Conservation (phyloP, 2,888 invertebrate species). For the Agrotis exclamationis region DNA sequence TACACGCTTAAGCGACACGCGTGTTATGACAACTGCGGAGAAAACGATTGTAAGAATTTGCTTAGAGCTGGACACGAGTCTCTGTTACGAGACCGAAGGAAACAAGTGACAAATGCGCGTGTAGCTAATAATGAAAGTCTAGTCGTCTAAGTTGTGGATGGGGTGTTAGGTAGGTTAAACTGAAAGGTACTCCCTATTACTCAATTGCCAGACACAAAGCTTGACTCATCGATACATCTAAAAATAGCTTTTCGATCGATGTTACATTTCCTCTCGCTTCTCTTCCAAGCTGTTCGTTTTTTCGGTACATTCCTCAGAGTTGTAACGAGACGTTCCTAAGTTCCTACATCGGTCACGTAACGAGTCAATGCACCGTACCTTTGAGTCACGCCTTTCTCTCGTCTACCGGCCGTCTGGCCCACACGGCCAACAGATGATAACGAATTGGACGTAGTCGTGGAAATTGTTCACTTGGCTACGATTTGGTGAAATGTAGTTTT, state of each 20-base stretch:
- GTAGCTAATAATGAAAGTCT: too few species aligned
- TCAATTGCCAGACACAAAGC: neutral
- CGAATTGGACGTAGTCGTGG: constrained; percentile 20
- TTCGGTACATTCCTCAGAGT: constrained; percentile 17
- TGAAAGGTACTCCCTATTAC: neutral
- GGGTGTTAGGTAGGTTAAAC: constrained; percentile 1
- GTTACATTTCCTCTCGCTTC: constrained; percentile 28
- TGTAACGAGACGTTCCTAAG: constrained; percentile 42
- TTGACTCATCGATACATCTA: constrained; percentile 17
- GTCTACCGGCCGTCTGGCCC: constrained; percentile 53
- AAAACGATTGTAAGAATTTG: neutral
- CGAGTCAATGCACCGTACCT: constrained; percentile 72
- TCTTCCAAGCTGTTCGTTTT: constrained; percentile 4
- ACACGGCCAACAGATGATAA: constrained; percentile 25
- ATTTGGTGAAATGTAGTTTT: constrained; percentile 1
- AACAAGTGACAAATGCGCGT: neutral
- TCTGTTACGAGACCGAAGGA: neutral
- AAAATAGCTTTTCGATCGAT: constrained; percentile 20
- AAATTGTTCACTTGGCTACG: constrained; percentile 33
- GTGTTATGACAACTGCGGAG: neutral
- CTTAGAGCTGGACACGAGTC: neutral
- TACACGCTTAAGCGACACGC: neutral
- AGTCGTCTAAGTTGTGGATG: neutral
- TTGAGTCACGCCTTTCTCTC: constrained; percentile 85
- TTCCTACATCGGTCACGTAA: constrained; percentile 66